Base-by-base conservation (phyloP, 92 coral and sea anemone genomes). In the Anthopleura xanthogrammica region DNA sequence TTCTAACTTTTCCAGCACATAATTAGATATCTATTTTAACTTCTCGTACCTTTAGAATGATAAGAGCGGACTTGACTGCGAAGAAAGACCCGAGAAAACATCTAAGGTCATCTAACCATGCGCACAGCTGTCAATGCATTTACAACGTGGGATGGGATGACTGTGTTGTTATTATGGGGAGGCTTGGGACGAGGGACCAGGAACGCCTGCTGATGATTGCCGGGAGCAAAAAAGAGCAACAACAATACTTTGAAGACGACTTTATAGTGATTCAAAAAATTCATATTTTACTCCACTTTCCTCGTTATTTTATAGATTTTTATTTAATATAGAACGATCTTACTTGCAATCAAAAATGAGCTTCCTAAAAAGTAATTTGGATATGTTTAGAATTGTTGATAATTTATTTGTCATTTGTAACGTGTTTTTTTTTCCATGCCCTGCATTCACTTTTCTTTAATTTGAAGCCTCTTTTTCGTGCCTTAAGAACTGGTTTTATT, bases 151-250 rank as follows among this genome's bases (percentile, higher is more conserved):
- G 0, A 20, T 62, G 29, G 70, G 29, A 20, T 23, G 20, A 29
- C 70, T 62, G 55, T 75, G 16, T 22, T 75, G 78, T 13, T 4
- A 16, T 75, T 14, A 7, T 16, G 29, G 74, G 22, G 66, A 40
- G 66, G 52, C n/a, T 40, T 79, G 82, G 82, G 55, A 50, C 40
- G 72, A 79, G 82, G 19, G 14, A 57, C 83, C 29, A 80, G 83
- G 83, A 80, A 80, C 83, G 83, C 83, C 83, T 80, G 83, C 39
- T 40, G 4, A 36, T 42, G 52, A 41, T 39, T 64, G 56, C 41
- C 36, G 58, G 19, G 23, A 77, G 41, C 42, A 12, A 52, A 80
- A 68, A 68, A 24, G 70, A 62, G 36, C 70, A 62, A 62, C 13
- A 16, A 9, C 10, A 62, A 9, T n/a, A 9, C 2, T 60, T 16